These are phyloP conservation scores for Calliopum simillimum DNA, from an alignment of 2,888 invertebrate species.

Conservation along the genomic window DNA sequence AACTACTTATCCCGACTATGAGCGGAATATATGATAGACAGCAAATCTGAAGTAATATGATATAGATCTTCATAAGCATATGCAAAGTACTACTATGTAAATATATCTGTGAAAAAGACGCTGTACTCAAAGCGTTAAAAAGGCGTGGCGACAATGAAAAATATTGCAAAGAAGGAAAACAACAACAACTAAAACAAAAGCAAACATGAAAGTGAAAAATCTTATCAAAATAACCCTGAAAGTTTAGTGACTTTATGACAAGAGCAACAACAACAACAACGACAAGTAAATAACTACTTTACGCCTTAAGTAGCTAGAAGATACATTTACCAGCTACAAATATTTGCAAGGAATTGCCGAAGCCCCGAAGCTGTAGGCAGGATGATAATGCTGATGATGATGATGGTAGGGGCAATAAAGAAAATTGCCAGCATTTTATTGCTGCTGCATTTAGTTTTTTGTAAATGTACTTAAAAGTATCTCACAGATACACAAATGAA, in stretches of 20 bases:
- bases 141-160: slow-evolving; percentile 1
- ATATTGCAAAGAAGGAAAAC: not conserved
- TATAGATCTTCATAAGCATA: too few relatives aligned
- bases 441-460: too few relatives aligned
- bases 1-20: too few relatives aligned
- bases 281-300: not conserved
- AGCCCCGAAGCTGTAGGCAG: not conserved
- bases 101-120: too few relatives aligned
- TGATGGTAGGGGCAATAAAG: not conserved
- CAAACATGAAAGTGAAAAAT: slow-evolving; percentile 18
- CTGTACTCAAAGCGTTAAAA: too few relatives aligned
- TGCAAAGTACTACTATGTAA: too few relatives aligned
- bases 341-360: slow-evolving; percentile 29
- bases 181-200: slow-evolving; percentile 7
- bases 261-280: slow-evolving; percentile 9
- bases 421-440: not conserved
- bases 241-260: slow-evolving; percentile 58
- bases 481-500: slow-evolving; percentile 11
- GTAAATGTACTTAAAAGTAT: too few relatives aligned
- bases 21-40: too few relatives aligned
- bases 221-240: slow-evolving; percentile 57
- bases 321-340: slow-evolving; percentile 8
- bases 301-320: slow-evolving; percentile 6
- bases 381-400: not conserved
- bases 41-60: too few relatives aligned